Evolutionary conservation across 2,113 vertebrate species (phyloP), one percentile per base, ranked within the genome.

Genomic region (Strix aluco): DNA sequence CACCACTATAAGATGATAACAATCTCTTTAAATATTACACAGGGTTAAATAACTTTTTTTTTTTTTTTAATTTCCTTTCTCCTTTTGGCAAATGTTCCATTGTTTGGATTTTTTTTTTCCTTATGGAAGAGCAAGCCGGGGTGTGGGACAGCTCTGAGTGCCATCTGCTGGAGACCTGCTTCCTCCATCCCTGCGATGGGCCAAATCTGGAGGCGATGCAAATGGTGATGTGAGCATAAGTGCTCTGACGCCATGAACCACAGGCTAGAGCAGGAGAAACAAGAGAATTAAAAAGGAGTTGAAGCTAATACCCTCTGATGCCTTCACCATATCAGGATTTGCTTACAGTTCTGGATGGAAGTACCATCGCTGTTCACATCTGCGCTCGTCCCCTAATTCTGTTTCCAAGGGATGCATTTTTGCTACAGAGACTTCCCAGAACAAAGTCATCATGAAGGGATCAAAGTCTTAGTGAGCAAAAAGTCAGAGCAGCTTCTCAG

Each of bases 41-140:
- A 96, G 94, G 90, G 81, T 89, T 92, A 95, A 96, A 90, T 88
- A 97, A 93, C 82, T 93, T 55, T n/a, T 85, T 32, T 86, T 95
- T 92, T 91, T 55, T 46, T 46, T 46, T 46, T 17, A 46, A 47
- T 47, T 47, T 47, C 46, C 79, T 62, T 65, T 90, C 62, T 94
- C n/a, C 75, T 96, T 94, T 96, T 94, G 92, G 94, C 81, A 97
- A 97, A 95, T 94, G 94, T 94, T 95, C 96, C 96, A 36, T 92
- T 97, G 96, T 96, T 95, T 95, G 90, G 82, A 42, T 88, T 71
- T 75, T 74, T 93, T 88, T 92, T 88, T 80, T 57, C 69, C 69
- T 84, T 38, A 29, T 38, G 87, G 66, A 90, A 74, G 79, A 91
- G 73, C 71, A 67, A 57, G 52, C 12, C 18, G 38, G 36, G 80